Evolutionary conservation across 2,888 invertebrate species (phyloP).

Genomic region (Hipparchia sbordonii): DNA sequence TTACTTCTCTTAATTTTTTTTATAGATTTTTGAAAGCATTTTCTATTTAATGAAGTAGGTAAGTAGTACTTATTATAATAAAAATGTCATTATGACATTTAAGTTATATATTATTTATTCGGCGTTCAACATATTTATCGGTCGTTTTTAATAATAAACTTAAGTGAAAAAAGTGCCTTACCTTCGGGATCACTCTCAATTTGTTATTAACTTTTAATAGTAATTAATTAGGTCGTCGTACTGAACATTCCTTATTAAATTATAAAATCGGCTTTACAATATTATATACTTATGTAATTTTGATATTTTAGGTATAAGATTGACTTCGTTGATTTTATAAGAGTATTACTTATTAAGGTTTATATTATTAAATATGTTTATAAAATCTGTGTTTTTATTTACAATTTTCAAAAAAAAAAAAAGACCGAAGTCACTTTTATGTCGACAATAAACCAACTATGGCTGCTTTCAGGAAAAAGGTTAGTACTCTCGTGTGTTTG

Average conservation of each 20-base stretch:
- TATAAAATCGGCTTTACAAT: slow-evolving; percentile 60
- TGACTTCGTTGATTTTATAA: slow-evolving; percentile 71
- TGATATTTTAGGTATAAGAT: slow-evolving; percentile 60
- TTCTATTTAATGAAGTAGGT: slow-evolving; percentile 5
- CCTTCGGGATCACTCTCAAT: slow-evolving; percentile 69
- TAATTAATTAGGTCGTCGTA: slow-evolving; percentile 50
- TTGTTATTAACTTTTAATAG: slow-evolving; percentile 38
- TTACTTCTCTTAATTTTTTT: not conserved
- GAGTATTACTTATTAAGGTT: slow-evolving; percentile 74
- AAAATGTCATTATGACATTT: not conserved
- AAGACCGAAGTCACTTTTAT: not conserved
- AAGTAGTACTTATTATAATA: slow-evolving; percentile 19
- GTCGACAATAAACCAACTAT: too few relatives aligned
- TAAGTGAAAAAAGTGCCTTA: slow-evolving; percentile 52
- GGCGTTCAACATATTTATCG: slow-evolving; percentile 27
- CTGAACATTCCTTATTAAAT: slow-evolving; percentile 75
- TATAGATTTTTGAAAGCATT: not conserved
- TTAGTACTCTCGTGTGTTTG: too few relatives aligned
- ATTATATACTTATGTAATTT: slow-evolving; percentile 51
- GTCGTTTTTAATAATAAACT: not conserved
- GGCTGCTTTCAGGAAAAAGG: too few relatives aligned
- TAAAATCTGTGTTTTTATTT: slow-evolving; percentile 43
- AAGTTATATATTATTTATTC: slow-evolving; percentile 29
- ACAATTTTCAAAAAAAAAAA: not conserved
- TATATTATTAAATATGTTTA: slow-evolving; percentile 67